A percentile compares a stretch with the other conserved stretches of the same genome.
Evolutionary conservation across 2,113 vertebrate species (phyloP).

Genomic region (Muntiacus reevesi): DNA sequence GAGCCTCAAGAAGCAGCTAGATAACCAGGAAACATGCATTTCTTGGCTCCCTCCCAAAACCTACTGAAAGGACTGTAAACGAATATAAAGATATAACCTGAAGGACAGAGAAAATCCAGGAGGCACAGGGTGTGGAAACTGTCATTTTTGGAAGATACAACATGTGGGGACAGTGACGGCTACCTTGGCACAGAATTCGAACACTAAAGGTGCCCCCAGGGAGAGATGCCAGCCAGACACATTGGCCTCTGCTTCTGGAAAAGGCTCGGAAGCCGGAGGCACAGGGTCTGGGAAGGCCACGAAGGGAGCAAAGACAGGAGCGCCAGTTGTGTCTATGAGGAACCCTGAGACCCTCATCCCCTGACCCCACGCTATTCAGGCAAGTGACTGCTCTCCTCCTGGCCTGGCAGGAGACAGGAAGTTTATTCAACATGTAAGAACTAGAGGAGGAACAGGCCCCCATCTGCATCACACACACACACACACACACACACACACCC

Average conservation of each 20-base stretch:
- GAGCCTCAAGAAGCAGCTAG: neutral
- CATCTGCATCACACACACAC: neutral
- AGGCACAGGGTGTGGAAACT: neutral
- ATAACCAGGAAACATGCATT: neutral
- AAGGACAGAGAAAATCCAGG: neutral
- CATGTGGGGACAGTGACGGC: neutral
- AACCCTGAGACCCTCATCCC: neutral
- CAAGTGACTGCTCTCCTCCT: neutral
- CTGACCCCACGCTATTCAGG: neutral
- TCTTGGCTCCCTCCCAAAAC: neutral
- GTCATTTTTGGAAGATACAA: neutral
- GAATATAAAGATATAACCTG: neutral
- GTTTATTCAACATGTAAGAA: neutral
- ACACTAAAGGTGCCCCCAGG: neutral
- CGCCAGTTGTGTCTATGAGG: neutral
- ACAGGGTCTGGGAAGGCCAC: neutral
- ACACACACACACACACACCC: neutral
- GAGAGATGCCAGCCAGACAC: neutral
- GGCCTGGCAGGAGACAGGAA: neutral
- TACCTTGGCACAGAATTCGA: neutral
- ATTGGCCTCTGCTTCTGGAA: neutral
- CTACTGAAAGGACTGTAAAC: neutral
- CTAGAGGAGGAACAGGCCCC: neutral
- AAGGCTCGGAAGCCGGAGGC: neutral
- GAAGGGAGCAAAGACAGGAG: neutral